Evolutionary conservation across 2,888 invertebrate species (phyloP).

Genomic region (Tuberolachnus salignus): DNA sequence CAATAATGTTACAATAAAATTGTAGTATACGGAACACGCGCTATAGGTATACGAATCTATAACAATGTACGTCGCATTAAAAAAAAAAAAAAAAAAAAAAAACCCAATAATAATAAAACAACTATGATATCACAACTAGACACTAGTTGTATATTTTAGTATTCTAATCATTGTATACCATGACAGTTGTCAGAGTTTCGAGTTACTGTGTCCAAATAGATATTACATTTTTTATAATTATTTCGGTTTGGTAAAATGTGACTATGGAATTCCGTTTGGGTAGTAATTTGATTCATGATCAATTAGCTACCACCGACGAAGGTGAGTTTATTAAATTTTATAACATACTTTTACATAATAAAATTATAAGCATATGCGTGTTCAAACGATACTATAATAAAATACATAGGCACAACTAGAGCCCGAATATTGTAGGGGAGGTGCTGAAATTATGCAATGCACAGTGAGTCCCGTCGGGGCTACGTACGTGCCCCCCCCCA

Average conservation of each 20-base stretch:
- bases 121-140: not conserved
- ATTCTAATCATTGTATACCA: not conserved
- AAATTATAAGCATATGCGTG: too few relatives aligned
- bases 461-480: too few relatives aligned
- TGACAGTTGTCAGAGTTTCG: not conserved
- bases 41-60: too few relatives aligned
- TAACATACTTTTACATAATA: not conserved
- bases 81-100: conserved; percentile 4
- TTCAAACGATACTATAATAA: too few relatives aligned
- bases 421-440: too few relatives aligned
- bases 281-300: not conserved
- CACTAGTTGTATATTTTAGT: too few relatives aligned
- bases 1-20: too few relatives aligned
- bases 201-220: not conserved
- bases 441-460: too few relatives aligned
- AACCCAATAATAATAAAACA: too few relatives aligned
- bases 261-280: not conserved
- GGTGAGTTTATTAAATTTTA: not conserved
- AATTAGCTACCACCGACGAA: not conserved
- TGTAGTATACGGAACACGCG: too few relatives aligned
- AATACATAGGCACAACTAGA: too few relatives aligned
- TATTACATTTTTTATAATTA: not conserved
- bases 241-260: not conserved
- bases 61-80: not conserved
- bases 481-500: too few relatives aligned